Evolutionary conservation across 2,888 invertebrate species (phyloP), one percentile per base, ranked within the genome.

Genomic region (Trichogramma dendrolimi): DNA sequence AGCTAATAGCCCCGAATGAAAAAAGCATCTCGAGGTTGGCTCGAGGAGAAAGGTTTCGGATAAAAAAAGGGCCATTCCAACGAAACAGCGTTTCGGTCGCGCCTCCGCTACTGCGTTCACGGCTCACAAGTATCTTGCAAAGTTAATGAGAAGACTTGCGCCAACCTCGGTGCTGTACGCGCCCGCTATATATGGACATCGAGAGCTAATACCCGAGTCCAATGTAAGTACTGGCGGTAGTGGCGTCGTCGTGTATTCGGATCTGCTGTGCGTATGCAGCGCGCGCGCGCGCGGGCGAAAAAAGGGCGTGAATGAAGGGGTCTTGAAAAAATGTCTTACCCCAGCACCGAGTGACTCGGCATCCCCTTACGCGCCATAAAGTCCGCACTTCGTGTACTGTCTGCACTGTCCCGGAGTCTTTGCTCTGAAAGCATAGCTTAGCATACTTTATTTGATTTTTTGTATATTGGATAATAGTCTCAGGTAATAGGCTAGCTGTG

Each of bases 401-500:
- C 27, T 27, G 27, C 27, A 27, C 27, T 27, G 27, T 27, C 27
- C 3, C 27, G 27, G 27, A 27, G 27, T 27, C 27, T 27, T 27
- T 27, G 27, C 27, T 27, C 27, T 27, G 27, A 27, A 61, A 74
- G 73, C 74, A 72, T 73, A 77, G 74, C 75, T 78, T 78, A 76
- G 74, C 78, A 77, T 77, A 76, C 74, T 79, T 78, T 77, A 78
- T 79, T 79, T 77, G 78, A 77, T 77, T 79, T 77, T 68, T 78
- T 77, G 27, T 75, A 74, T 78, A 78, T 78, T 77, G 77, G 79
- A 79, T 79, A 78, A 79, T 79, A 79, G 79, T 74, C 73, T 70
- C 78, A 76, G 78, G 77, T 79, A 78, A 79, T 78, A 73, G 77
- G 76, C 73, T 74, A 64, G 55, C 69, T 67, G 69, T 58, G 27